Conservation (phyloP, 2,888 invertebrate genomes). For the Parascotia fuliginaria region DNA sequence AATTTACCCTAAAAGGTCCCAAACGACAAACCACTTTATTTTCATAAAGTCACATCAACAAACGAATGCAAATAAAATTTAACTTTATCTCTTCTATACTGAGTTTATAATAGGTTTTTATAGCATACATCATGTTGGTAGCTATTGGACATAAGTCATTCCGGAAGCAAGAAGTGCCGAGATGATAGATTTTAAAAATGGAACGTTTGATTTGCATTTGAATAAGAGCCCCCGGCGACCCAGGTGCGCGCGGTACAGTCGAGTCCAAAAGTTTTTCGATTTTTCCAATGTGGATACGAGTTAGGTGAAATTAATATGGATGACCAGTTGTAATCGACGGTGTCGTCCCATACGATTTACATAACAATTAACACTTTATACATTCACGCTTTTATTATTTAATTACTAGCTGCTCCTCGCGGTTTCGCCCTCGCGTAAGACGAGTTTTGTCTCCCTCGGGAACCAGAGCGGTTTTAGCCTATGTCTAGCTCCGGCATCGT, state of each 20-base stretch:
- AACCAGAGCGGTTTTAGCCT: too few species aligned
- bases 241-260: conserved; percentile 82
- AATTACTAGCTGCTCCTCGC: conserved; percentile 32
- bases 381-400: conserved; percentile 31
- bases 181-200: conserved; percentile 86
- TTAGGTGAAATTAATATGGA: conserved; percentile 68
- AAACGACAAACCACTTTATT: conserved; percentile 65
- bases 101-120: conserved; percentile 51
- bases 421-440: too few species aligned
- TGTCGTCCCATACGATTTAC: conserved; percentile 57
- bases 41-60: conserved; percentile 52
- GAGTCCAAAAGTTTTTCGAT: conserved; percentile 67
- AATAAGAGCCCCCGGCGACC: conserved; percentile 85
- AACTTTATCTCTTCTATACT: conserved; percentile 23
- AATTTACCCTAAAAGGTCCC: conserved; percentile 82
- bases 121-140: conserved; percentile 54
- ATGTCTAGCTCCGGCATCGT: too few species aligned
- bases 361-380: conserved; percentile 61
- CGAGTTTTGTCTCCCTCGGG: too few species aligned
- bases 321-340: conserved; percentile 68
- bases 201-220: conserved; percentile 87
- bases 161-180: conserved; percentile 81
- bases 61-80: conserved; percentile 30
- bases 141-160: conserved; percentile 81
- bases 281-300: conserved; percentile 49